phyloP scores from a whole-genome alignment of 2,113 vertebrate species.

The Megaleporinus macrocephalus region DNA sequence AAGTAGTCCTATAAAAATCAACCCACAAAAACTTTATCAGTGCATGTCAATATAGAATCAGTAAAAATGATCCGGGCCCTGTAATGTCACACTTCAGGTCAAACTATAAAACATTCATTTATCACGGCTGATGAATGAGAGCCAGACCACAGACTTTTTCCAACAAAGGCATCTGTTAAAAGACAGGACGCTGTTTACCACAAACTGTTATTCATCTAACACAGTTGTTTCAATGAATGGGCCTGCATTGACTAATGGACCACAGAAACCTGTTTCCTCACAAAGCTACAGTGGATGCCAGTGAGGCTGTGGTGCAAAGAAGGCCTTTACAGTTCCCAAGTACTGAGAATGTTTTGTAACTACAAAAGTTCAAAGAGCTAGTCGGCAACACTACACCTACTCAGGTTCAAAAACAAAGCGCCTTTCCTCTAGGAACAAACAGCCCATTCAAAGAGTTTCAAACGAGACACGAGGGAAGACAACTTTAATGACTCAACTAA shows the following conservation, averaged over 20 bases:
- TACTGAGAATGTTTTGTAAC: background rate
- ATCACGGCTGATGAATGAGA: background rate
- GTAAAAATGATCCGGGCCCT: no score
- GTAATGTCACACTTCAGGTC: background rate
- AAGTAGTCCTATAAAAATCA: no score
- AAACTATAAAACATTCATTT: background rate
- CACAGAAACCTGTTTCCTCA: background rate
- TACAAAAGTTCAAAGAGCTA: background rate
- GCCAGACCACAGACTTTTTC: background rate
- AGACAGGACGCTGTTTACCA: background rate
- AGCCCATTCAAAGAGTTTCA: conserved; percentile 8
- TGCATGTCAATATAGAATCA: no score
- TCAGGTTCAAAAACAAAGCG: background rate
- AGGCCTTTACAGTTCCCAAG: background rate
- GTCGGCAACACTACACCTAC: background rate
- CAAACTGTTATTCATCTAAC: conserved; percentile 2
- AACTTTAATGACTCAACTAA: conserved; percentile 34
- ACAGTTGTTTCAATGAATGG: background rate
- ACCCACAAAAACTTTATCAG: no score
- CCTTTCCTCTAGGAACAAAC: background rate
- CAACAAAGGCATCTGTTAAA: background rate
- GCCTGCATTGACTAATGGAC: conserved; percentile 14
- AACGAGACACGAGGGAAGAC: conserved; percentile 8
- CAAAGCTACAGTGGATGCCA: background rate
- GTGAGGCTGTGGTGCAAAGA: background rate